Conservation (phyloP, 1,140 invertebrate genomes). For the Propsilocerus akamusi region DNA sequence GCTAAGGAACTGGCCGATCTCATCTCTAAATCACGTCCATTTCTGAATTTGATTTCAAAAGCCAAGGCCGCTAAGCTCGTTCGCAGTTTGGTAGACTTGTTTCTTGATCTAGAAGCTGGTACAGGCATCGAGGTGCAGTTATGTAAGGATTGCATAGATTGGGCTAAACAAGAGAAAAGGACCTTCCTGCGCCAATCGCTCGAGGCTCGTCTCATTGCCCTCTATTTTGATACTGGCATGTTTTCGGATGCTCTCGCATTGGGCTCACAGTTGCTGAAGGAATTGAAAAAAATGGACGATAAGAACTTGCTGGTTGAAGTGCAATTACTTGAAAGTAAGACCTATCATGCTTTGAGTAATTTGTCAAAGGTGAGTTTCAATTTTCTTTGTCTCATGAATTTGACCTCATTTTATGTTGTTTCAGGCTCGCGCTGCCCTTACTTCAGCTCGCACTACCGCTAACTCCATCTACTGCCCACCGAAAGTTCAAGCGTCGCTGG, state of each 20-base stretch:
- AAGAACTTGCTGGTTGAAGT: slow-evolving; percentile 96
- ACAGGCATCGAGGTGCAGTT: slow-evolving; percentile 82
- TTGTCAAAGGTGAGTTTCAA: slow-evolving; percentile 48
- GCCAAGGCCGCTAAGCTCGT: slow-evolving; percentile 98
- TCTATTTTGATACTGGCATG: slow-evolving; percentile 88
- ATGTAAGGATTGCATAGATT: slow-evolving; percentile 96
- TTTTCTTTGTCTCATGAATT: not conserved
- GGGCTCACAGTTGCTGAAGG: slow-evolving; percentile 70
- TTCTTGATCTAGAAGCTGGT: slow-evolving; percentile 86
- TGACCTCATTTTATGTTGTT: not conserved
- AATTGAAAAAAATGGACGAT: slow-evolving; percentile 97
- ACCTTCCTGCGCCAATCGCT: slow-evolving; percentile 93
- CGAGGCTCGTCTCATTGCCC: slow-evolving; percentile 78
- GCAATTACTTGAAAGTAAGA: slow-evolving; percentile 94
- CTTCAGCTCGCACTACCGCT: slow-evolving; percentile 94
- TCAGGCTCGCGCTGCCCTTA: slow-evolving; percentile 78
- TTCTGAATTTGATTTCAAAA: slow-evolving; percentile 87
- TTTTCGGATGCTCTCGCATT: slow-evolving; percentile 70
- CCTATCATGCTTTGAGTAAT: slow-evolving; percentile 94
- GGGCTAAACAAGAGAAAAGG: slow-evolving; percentile 94
- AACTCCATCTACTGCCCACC: slow-evolving; percentile 99
- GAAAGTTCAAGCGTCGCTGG: slow-evolving; percentile 90
- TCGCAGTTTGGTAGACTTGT: slow-evolving; percentile 89
- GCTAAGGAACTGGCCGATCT: slow-evolving; percentile 84
- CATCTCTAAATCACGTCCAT: slow-evolving; percentile 85